A percentile compares a stretch with the other conserved stretches of the same genome.
Evolutionary conservation across 1,140 invertebrate genomes (phyloP).

Genomic region (Melitaea cinxia): DNA sequence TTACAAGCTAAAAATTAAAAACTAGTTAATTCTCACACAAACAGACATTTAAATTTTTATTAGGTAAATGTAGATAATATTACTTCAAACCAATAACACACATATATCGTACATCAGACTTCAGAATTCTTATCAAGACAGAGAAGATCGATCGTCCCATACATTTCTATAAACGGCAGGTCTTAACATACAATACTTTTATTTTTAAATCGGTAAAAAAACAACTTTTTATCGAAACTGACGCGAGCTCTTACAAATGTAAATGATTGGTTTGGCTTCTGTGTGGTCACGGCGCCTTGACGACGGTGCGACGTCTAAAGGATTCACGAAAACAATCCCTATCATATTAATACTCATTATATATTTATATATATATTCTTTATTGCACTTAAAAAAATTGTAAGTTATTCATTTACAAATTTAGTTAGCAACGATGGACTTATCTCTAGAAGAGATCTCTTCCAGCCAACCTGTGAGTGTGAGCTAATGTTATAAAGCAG

Average conservation of each 20-base stretch:
- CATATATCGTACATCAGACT: neutral
- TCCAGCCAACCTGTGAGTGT: too few relatives aligned
- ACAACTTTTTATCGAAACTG: neutral
- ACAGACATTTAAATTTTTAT: neutral
- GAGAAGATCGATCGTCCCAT: neutral
- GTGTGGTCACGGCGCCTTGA: conserved; percentile 3
- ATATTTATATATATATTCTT: too few relatives aligned
- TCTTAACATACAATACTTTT: conserved; percentile 3
- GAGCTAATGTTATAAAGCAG: too few relatives aligned
- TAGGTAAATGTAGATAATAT: neutral
- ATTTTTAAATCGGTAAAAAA: neutral
- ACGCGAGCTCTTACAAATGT: conserved; percentile 9
- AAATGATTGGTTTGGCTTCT: conserved; percentile 4
- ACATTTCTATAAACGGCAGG: neutral
- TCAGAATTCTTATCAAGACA: conserved; percentile 8
- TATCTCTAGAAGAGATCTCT: too few relatives aligned
- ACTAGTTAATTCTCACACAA: too few relatives aligned
- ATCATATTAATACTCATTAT: neutral
- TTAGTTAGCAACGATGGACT: too few relatives aligned
- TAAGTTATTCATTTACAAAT: too few relatives aligned
- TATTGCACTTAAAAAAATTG: too few relatives aligned
- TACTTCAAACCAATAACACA: neutral
- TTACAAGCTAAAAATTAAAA: too few relatives aligned
- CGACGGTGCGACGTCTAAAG: neutral
- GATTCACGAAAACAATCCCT: neutral